Conservation (phyloP, 2,797 vertebrate species). For the Pantherophis vulpinus region DNA sequence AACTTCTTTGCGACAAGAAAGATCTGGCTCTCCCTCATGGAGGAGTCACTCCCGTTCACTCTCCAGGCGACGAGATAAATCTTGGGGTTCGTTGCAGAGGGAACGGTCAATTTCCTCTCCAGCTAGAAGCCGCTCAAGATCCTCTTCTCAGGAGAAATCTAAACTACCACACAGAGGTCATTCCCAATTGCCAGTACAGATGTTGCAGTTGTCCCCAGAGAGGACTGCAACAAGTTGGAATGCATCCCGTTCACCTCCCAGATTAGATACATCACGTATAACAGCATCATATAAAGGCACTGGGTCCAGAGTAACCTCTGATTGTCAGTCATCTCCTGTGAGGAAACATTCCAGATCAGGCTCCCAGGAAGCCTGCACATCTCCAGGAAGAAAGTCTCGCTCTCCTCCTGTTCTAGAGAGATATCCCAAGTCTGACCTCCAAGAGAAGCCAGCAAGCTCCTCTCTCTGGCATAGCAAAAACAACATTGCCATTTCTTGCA, state of each 20-base stretch:
- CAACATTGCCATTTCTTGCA: background rate
- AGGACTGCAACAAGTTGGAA: background rate
- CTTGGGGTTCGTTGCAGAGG: background rate
- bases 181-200: constrained; percentile 13
- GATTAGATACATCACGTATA: constrained; percentile 17
- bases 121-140: constrained; percentile 42
- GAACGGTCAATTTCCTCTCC: constrained; percentile 34
- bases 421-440: constrained; percentile 37
- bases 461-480: background rate
- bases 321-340: constrained; percentile 24
- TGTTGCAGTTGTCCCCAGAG: constrained; percentile 12
- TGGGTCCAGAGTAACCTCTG: constrained; percentile 17
- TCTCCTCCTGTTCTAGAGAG: constrained; percentile 38
- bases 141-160: constrained; percentile 29
- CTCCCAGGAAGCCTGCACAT: constrained; percentile 21
- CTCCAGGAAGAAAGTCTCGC: constrained; percentile 33
- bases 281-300: constrained; percentile 5
- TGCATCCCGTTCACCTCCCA: constrained; percentile 30
- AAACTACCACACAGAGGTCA: background rate
- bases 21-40: constrained; percentile 29
- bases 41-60: constrained; percentile 21
- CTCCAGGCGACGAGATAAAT: constrained; percentile 18
- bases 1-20: constrained; percentile 10
- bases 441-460: constrained; percentile 54
- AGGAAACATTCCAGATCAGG: constrained; percentile 34